Percentiles rank a stretch among this genome's conserved stretches.
Evolutionary conservation across 2,797 vertebrate species (phyloP).

Genomic region (Mormyrops attenuatus): DNA sequence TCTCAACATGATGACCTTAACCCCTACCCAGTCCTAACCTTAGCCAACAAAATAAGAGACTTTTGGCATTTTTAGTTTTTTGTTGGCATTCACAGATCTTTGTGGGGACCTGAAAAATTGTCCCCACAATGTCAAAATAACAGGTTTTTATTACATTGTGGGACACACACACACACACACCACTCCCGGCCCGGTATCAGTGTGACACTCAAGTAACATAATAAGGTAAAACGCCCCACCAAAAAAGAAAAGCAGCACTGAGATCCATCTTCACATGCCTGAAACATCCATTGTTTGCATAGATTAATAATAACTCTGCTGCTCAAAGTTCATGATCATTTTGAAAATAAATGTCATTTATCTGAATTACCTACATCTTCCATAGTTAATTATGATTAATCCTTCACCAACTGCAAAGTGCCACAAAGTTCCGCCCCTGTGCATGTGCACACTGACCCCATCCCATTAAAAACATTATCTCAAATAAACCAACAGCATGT

Average conservation of each 20-base stretch:
- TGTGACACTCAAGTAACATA: neutral
- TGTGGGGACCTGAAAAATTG: neutral
- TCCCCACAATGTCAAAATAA: neutral
- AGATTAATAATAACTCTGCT: neutral
- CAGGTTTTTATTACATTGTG: neutral
- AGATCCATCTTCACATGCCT: neutral
- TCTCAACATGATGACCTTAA: neutral
- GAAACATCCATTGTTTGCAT: neutral
- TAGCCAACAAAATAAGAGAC: neutral
- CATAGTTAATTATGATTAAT: neutral
- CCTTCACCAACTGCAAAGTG: neutral
- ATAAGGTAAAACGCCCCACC: neutral
- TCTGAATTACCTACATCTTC: neutral
- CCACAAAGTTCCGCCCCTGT: neutral
- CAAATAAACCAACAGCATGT: conserved; percentile 10
- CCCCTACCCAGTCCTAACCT: neutral
- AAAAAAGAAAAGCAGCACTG: neutral
- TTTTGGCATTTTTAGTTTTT: neutral
- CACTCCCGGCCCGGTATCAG: neutral
- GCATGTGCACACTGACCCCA: neutral
- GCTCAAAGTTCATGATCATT: neutral
- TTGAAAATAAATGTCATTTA: neutral
- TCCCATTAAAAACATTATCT: neutral
- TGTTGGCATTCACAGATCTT: neutral
- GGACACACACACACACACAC: neutral